Evolutionary conservation across 2,888 invertebrate species (phyloP).

Genomic region (Epistrophe grossulariae): DNA sequence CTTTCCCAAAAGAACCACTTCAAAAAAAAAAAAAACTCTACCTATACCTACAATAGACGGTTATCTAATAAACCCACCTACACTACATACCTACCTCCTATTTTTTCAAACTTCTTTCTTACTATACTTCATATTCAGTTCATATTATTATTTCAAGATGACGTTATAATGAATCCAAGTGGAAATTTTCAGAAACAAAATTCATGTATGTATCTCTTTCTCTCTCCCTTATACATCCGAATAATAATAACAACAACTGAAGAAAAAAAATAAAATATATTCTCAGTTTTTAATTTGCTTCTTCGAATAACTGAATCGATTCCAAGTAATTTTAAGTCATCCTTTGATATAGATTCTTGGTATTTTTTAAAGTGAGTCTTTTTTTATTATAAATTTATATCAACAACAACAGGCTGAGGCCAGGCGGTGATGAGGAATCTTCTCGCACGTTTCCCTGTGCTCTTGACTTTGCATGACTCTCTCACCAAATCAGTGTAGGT

Average conservation of each 20-base stretch:
- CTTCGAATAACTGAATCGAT: constrained; percentile 61
- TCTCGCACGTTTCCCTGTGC: neutral
- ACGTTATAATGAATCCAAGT: constrained; percentile 45
- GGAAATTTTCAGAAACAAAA: constrained; percentile 44
- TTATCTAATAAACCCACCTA: constrained; percentile 26
- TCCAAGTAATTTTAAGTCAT: constrained; percentile 52
- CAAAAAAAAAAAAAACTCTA: neutral
- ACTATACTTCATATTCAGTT: constrained; percentile 34
- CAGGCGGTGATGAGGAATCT: neutral
- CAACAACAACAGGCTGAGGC: constrained; percentile 24
- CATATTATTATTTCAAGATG: constrained; percentile 28
- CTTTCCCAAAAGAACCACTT: constrained; percentile 27
- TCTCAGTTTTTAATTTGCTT: neutral
- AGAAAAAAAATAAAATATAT: neutral
- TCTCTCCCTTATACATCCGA: neutral
- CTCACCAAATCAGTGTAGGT: constrained; percentile 10
- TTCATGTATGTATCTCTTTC: neutral
- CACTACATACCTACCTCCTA: no score
- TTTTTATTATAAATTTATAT: neutral
- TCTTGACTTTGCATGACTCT: constrained; percentile 55
- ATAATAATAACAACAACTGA: neutral
- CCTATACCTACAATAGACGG: neutral
- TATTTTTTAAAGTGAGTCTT: constrained; percentile 25
- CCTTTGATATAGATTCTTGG: constrained; percentile 57
- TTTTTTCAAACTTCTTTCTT: neutral